Percentiles rank a stretch among this genome's conserved stretches.
These are phyloP conservation scores for Onychomys torridus DNA, from an alignment of 2,797 vertebrate species.

Conservation along the genomic window DNA sequence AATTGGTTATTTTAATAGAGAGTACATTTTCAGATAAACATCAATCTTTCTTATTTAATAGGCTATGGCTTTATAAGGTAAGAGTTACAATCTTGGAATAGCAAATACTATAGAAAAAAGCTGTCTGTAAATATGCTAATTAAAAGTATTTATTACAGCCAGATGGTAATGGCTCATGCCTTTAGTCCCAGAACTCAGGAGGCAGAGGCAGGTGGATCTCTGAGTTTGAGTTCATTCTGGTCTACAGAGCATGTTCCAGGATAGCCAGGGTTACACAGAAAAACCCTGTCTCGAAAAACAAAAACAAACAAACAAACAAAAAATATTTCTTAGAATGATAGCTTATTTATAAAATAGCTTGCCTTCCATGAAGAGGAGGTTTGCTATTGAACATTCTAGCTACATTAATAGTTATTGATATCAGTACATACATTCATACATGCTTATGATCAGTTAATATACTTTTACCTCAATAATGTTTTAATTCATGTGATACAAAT, in stretches of 20 bases:
- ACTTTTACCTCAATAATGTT: background rate
- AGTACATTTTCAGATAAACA: conserved; percentile 19
- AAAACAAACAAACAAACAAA: background rate
- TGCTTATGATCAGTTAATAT: background rate
- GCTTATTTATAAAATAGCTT: background rate
- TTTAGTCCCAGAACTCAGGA: background rate
- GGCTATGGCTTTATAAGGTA: background rate
- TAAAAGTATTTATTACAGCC: background rate
- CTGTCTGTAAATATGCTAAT: background rate
- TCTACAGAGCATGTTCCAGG: background rate
- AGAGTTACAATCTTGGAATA: background rate
- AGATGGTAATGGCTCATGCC: background rate
- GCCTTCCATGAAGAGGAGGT: background rate
- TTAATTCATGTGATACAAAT: background rate
- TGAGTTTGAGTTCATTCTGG: background rate
- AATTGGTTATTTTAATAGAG: background rate
- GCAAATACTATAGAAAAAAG: background rate
- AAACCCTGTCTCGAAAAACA: background rate
- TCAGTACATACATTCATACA: background rate
- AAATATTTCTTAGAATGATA: background rate
- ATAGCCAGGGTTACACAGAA: background rate
- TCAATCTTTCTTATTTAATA: background rate
- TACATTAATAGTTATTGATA: background rate
- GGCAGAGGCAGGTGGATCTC: background rate
- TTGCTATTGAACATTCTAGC: background rate